phyloP scores from a whole-genome alignment of 1,140 invertebrate genomes.

The Arctopsyche grandis region DNA sequence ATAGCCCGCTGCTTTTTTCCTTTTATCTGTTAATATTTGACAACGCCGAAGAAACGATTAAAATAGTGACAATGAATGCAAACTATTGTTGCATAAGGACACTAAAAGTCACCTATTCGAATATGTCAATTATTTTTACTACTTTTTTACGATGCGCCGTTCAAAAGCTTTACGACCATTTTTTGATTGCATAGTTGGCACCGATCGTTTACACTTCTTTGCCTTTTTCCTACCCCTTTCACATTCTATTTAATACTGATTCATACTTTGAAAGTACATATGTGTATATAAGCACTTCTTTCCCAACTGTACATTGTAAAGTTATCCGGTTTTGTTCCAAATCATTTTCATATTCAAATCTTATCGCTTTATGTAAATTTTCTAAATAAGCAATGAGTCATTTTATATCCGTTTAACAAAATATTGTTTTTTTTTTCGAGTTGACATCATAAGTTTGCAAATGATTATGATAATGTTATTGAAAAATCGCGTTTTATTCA shows the following conservation, averaged over 20 bases:
- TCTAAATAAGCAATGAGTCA: too few relatives aligned
- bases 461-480: too few relatives aligned
- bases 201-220: slow-evolving; percentile 25
- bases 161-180: slow-evolving; percentile 50
- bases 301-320: too few relatives aligned
- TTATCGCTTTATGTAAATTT: too few relatives aligned
- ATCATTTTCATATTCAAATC: too few relatives aligned
- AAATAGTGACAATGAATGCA: slow-evolving; percentile 33
- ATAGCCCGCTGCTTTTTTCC: neutral
- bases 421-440: too few relatives aligned
- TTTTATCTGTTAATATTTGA: neutral
- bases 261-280: neutral
- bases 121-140: slow-evolving; percentile 55
- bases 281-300: too few relatives aligned
- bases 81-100: slow-evolving; percentile 46
- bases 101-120: slow-evolving; percentile 53
- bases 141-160: slow-evolving; percentile 49
- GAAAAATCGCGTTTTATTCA: too few relatives aligned
- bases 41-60: neutral
- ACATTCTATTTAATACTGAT: neutral
- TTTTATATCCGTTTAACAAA: too few relatives aligned
- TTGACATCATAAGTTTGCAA: too few relatives aligned
- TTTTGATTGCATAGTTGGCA: slow-evolving; percentile 46
- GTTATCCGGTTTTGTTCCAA: too few relatives aligned
- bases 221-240: neutral